Percentiles rank a stretch among this genome's conserved stretches.
Evolutionary conservation across 1,140 invertebrate species (phyloP).

Genomic region (Pseudomyrmex gracilis): DNA sequence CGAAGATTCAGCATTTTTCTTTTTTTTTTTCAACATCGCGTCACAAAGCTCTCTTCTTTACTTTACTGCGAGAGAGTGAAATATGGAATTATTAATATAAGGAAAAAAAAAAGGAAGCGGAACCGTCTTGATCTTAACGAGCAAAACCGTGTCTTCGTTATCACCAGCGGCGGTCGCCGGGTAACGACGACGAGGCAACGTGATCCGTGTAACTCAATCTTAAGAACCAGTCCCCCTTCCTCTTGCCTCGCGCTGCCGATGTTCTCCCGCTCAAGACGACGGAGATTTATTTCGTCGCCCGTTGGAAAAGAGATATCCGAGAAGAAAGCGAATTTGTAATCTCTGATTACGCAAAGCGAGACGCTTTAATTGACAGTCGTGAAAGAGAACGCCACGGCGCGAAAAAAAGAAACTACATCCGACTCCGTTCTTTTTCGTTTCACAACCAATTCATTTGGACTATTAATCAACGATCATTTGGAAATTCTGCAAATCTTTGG

Average conservation of each 20-base stretch:
- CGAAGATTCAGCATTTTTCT: constrained; percentile 18
- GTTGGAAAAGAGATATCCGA: constrained; percentile 45
- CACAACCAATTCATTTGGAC: constrained; percentile 4
- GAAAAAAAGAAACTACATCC: constrained; percentile 2
- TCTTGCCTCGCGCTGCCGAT: constrained; percentile 1
- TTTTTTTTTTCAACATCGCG: too few relatives aligned
- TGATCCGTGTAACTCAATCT: constrained; percentile 73
- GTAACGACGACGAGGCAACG: constrained; percentile 68
- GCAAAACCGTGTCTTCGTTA: constrained; percentile 75
- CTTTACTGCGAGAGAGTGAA: neutral
- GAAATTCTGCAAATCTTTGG: neutral
- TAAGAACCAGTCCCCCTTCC: constrained; percentile 28
- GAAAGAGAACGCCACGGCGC: constrained; percentile 32
- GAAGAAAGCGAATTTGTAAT: constrained; percentile 39
- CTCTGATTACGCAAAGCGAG: constrained; percentile 56
- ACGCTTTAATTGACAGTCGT: constrained; percentile 69
- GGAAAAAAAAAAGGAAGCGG: constrained; percentile 17
- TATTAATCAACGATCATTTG: constrained; percentile 28
- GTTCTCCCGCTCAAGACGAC: constrained; percentile 41
- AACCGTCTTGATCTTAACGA: constrained; percentile 70
- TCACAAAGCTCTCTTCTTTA: too few relatives aligned
- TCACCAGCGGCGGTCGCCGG: constrained; percentile 19
- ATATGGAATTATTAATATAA: constrained; percentile 61
- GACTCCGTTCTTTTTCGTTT: neutral
- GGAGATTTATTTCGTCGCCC: constrained; percentile 65